Base-by-base conservation (phyloP, 2,888 invertebrate genomes). In the Eupsilia transversa region DNA sequence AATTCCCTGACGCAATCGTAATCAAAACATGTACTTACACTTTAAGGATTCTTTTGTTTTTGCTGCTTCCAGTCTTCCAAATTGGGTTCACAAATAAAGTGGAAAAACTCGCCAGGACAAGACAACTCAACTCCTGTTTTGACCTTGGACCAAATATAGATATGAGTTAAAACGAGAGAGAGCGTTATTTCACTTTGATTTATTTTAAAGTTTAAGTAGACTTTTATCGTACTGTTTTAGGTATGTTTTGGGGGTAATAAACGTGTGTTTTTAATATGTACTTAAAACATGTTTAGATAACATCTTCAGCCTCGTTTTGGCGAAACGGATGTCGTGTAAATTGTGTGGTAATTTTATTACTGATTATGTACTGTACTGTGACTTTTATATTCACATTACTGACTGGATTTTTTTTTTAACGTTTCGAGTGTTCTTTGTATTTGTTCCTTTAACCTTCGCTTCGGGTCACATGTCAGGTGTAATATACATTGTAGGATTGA, bases 121-220 rank as follows among this genome's bases (percentile, higher is more conserved):
- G 61, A 67, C 77, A 59, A 70, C 72, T 83, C 77, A 59, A 70
- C 72, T 83, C 75, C 64, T 63, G 68, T 41, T n/a, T n/a, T 79
- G 88, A 86, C 90, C 90, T 91, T 89, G 89, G 20, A 41, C 84
- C 83, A 79, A 86, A 88, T 89, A 86, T 88, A 86, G 89, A 82
- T 10, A 65, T 85, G 89, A 84, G 69, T 72, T 23, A 33, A 54
- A 41, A 43, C n/a, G 20, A 46, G 43, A 33, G 59, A 46, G 4
- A 6, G 14, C 33, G 7, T 59, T 59, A 33, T 75, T 38, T 52
- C 35, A 79, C 4, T 54, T 9, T 71, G 78, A 52, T 72, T 79
- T 59, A 35, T 59, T 38, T 52, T 38, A 17, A 20, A 43, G 35
- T 49, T 20, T 3, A 49, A 27, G 23, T 17, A 1, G 41, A 73